phyloP scores from a whole-genome alignment of 2,888 invertebrate genomes.

The Patella caerulea region DNA sequence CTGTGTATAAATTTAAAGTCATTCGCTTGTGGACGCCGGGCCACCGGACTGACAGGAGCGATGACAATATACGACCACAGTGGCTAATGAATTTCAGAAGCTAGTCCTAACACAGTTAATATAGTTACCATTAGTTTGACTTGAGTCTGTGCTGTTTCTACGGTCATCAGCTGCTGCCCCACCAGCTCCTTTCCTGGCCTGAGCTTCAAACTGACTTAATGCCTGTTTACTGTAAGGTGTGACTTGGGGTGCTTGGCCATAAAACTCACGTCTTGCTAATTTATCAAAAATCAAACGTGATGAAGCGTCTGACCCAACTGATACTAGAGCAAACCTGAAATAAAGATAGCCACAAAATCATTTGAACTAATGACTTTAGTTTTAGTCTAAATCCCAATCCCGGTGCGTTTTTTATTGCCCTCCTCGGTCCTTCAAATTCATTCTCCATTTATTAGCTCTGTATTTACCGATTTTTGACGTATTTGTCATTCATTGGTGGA shows the following conservation, averaged over 20 bases:
- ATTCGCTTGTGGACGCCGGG: no score
- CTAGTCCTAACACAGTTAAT: not conserved
- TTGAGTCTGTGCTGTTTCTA: not conserved
- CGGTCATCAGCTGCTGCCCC: slow-evolving; percentile 38
- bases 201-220: slow-evolving; percentile 76
- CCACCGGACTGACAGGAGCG: no score
- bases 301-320: slow-evolving; percentile 92
- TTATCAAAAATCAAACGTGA: slow-evolving; percentile 92
- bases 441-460: no score
- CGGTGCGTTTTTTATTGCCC: no score
- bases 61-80: no score
- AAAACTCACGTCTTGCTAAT: slow-evolving; percentile 93
- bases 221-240: slow-evolving; percentile 95
- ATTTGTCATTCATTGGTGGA: no score
- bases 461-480: no score
- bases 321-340: slow-evolving; percentile 88
- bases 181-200: slow-evolving; percentile 66
- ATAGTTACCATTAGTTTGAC: not conserved
- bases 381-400: no score
- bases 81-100: not conserved
- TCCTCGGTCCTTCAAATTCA: no score
- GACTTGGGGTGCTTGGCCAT: slow-evolving; percentile 95
- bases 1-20: no score
- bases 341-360: not conserved
- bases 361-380: no score